Conservation (phyloP, 2,113 vertebrate genomes). For the Nymphicus hollandicus region DNA sequence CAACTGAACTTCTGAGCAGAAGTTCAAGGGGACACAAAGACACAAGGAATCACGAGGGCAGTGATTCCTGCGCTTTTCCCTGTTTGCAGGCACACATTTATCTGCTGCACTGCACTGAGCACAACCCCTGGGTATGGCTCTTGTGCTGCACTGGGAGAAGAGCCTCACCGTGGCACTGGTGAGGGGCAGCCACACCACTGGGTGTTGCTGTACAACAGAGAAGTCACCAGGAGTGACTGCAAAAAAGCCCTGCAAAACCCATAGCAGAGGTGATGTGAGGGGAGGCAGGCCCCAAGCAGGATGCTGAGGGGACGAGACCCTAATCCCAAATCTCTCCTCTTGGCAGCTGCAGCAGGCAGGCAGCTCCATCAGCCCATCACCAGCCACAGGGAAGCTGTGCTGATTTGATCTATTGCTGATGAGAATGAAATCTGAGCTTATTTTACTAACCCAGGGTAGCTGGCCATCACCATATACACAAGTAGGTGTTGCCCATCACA, state of each 20-base stretch:
- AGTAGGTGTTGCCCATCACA: neutral
- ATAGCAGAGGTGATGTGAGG: rapidly evolving
- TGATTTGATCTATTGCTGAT: neutral
- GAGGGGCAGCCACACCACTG: rapidly evolving
- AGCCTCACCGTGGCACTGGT: neutral
- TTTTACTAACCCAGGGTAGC: neutral
- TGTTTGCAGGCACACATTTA: neutral
- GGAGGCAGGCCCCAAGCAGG: neutral
- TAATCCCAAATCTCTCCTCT: too few relatives aligned
- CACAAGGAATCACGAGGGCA: neutral
- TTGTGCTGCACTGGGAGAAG: rapidly evolving
- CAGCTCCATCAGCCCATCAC: neutral
- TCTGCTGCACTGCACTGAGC: neutral
- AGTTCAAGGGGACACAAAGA: neutral
- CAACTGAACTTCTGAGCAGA: slow-evolving; percentile 15
- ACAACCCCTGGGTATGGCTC: neutral
- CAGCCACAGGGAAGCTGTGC: rapidly evolving
- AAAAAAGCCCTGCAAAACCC: neutral
- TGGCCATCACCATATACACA: neutral
- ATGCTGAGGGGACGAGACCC: neutral
- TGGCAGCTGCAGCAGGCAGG: neutral
- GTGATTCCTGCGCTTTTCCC: neutral
- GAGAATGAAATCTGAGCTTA: neutral
- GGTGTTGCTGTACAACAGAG: neutral
- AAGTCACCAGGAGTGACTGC: neutral